Evolutionary conservation across 2,797 vertebrate genomes (phyloP).

Genomic region (Peromyscus eremicus): DNA sequence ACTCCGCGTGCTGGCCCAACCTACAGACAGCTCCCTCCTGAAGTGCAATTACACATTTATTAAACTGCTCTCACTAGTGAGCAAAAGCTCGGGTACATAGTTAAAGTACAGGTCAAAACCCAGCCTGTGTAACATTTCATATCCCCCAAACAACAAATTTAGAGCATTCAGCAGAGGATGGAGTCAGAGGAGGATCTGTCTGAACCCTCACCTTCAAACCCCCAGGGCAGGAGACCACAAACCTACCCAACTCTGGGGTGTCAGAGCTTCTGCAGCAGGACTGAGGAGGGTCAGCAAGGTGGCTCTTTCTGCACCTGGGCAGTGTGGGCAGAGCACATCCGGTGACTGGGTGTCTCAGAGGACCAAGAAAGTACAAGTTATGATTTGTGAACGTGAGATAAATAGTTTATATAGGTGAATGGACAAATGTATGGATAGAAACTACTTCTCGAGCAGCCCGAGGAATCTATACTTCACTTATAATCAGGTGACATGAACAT

Average conservation of each 20-base stretch:
- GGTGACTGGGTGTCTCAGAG: background rate
- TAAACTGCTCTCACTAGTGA: constrained; percentile 19
- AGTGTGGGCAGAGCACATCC: background rate
- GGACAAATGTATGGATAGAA: background rate
- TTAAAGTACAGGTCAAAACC: background rate
- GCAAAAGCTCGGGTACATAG: background rate
- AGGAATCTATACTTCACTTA: background rate
- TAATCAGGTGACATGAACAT: background rate
- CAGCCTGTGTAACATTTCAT: background rate
- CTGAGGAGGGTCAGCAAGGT: background rate
- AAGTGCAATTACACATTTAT: background rate
- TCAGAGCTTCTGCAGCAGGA: background rate
- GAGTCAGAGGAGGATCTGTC: background rate
- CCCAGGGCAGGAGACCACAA: background rate
- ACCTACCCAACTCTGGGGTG: background rate
- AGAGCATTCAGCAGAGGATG: background rate
- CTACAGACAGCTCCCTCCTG: background rate
- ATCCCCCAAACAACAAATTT: background rate
- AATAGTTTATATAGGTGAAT: background rate
- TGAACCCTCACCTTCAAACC: background rate
- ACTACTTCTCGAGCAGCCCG: background rate
- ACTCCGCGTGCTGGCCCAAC: background rate
- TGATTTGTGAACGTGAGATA: background rate
- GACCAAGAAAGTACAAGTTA: background rate
- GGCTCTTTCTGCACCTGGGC: background rate